These are phyloP conservation scores for Atherinosoma microstoma DNA, from an alignment of 2,797 vertebrate species.

Conservation along the genomic window DNA sequence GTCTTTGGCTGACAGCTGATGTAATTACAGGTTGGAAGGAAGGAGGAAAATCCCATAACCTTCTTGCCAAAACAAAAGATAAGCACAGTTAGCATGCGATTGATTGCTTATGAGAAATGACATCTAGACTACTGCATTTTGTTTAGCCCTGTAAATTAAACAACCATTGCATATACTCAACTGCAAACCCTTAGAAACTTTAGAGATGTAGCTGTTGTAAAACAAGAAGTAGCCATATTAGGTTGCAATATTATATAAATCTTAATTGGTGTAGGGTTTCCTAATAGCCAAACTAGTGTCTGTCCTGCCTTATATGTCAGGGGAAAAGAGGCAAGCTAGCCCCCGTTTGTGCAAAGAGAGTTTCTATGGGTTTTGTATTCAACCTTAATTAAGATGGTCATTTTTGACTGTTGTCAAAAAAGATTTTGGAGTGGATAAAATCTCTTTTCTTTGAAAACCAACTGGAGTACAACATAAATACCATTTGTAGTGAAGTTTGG, in stretches of 20 bases:
- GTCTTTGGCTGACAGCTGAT: conserved; percentile 17
- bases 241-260: neutral
- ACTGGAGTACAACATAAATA: too few relatives aligned
- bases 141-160: neutral
- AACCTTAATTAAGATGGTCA: neutral
- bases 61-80: neutral
- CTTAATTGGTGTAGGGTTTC: neutral
- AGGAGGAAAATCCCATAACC: neutral
- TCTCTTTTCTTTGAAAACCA: too few relatives aligned
- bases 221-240: neutral
- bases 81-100: neutral
- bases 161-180: too few relatives aligned
- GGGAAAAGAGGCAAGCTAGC: neutral
- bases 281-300: neutral
- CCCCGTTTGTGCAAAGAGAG: neutral
- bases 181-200: too few relatives aligned
- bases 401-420: neutral
- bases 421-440: too few relatives aligned
- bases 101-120: neutral
- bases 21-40: conserved; percentile 20
- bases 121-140: neutral
- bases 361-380: neutral
- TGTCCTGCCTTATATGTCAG: neutral
- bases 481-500: neutral
- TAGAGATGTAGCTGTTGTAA: neutral